These are phyloP conservation scores for Phenganax stokvisi DNA, from an alignment of 92 coral and sea anemone species.

Conservation along the genomic window DNA sequence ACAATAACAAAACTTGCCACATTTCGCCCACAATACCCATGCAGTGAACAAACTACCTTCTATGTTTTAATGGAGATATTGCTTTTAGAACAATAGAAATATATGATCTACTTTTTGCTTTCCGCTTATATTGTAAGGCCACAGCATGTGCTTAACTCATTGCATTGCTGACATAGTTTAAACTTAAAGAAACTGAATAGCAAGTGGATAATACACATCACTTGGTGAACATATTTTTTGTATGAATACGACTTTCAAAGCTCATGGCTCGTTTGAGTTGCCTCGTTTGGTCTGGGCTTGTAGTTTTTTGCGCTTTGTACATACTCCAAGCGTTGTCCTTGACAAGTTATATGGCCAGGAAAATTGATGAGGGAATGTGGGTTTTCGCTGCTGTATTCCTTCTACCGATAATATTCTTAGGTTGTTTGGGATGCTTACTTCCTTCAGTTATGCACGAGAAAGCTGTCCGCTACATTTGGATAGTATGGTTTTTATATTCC, in stretches of 20 bases:
- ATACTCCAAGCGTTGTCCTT: constrained; percentile 13
- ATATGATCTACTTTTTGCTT: neutral
- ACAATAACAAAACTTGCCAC: too few species aligned
- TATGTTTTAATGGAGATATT: too few species aligned
- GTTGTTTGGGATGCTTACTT: constrained; percentile 3
- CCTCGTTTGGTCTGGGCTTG: constrained; percentile 13
- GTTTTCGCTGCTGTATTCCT: neutral
- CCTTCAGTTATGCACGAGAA: constrained; percentile 9
- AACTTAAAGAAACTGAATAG: neutral
- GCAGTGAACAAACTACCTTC: too few species aligned
- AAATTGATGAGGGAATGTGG: neutral
- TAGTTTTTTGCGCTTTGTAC: neutral
- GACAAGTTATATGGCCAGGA: constrained; percentile 17
- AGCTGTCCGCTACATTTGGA: constrained; percentile 32
- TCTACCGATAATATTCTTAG: neutral
- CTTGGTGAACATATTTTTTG: neutral
- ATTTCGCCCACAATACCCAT: too few species aligned
- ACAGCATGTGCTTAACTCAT: neutral
- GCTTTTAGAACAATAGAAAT: too few species aligned
- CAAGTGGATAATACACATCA: neutral
- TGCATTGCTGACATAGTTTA: neutral
- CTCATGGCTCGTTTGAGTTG: constrained; percentile 14
- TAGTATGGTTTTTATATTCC: constrained; percentile 41
- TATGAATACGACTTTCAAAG: neutral
- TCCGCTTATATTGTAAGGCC: neutral